Percentiles rank a stretch among this genome's conserved stretches.
Conservation (phyloP, 2,888 invertebrate species). For the Drosophila percnosoma region DNA sequence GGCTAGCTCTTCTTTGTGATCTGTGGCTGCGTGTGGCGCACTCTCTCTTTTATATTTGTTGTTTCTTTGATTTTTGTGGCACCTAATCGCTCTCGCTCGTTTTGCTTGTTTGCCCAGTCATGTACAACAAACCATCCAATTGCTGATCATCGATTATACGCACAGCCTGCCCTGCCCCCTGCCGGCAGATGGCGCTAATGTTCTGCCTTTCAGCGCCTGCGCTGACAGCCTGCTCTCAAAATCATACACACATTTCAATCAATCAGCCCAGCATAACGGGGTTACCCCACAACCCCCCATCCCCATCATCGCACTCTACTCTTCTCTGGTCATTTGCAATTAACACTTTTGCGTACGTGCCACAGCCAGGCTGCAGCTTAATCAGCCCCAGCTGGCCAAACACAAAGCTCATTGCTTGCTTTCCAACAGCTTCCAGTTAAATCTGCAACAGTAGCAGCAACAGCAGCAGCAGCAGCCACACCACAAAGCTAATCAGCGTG, state of each 20-base stretch:
- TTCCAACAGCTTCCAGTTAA: conserved; percentile 30
- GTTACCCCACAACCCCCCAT: not conserved
- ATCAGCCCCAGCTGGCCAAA: conserved; percentile 39
- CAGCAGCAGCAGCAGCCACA: conserved; percentile 26
- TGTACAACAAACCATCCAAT: conserved; percentile 62
- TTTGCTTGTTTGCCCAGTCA: conserved; percentile 22
- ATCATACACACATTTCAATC: conserved; percentile 47
- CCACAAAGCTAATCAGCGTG: conserved; percentile 79
- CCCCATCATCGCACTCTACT: conserved; percentile 6
- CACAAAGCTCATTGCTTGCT: conserved; percentile 20
- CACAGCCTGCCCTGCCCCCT: conserved; percentile 3
- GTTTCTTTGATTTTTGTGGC: conserved; percentile 2
- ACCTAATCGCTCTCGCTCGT: not conserved
- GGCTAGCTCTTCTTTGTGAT: conserved; percentile 19
- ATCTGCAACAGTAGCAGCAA: conserved; percentile 24
- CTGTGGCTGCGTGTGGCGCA: conserved; percentile 59
- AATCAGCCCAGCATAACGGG: conserved; percentile 49
- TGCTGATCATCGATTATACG: conserved; percentile 68
- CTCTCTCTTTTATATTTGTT: conserved; percentile 60
- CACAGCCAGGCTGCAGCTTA: conserved; percentile 54
- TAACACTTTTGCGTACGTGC: conserved; percentile 81
- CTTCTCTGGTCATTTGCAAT: conserved; percentile 76
- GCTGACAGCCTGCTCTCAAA: conserved; percentile 35
- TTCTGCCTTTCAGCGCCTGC: conserved; percentile 45
- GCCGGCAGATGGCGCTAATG: conserved; percentile 4